Base-by-base conservation (phyloP, 1,140 invertebrate genomes). In the Wiebesia pumilae region DNA sequence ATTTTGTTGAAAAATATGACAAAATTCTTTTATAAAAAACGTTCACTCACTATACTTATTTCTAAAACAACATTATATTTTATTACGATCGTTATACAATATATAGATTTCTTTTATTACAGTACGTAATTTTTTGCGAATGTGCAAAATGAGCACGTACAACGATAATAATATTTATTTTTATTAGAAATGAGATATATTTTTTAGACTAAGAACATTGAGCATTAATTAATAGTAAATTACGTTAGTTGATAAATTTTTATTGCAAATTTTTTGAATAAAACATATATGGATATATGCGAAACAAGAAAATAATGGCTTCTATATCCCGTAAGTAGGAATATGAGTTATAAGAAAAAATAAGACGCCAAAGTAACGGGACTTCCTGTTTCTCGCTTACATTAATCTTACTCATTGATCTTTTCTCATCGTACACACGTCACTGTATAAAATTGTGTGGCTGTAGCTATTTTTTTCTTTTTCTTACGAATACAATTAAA, bases 351-450 rank as follows among this genome's bases (percentile, higher is more conserved):
- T 30, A 43, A 67, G n/a, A 43, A 24, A 27, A 65, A 81, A 81
- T 65, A 12, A 67, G 54, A 30, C 9, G 35, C 19, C 43, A 62
- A 7, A 21, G 6, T 38, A 30, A 19, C 38, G 19, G 3, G 0
- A 83, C 21, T 83, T 75, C 33, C 81, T 47, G 80, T 21, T 75
- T 83, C 24, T 54, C 19, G 38, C 19, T 54, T n/a, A 19, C 9
- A 75, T 81, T 81, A 69, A 81, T 73, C 69, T 58, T 58, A 21
- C 33, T 38, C 58, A 10, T 75, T 24, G 24, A 81, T 81, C 40
- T 54, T 51, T 30, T 38, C 69, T 65, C 54, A 10, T 27, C 14
- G 38, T 30, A 24, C 43, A 67, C 58, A 81, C 51, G 51, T 30
- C 35, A 40, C 10, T 47, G 30, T 21, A 38, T 38, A 24, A 69